These are phyloP conservation scores for Oreortyx pictus DNA, from an alignment of 2,797 vertebrate species.

Conservation along the genomic window DNA sequence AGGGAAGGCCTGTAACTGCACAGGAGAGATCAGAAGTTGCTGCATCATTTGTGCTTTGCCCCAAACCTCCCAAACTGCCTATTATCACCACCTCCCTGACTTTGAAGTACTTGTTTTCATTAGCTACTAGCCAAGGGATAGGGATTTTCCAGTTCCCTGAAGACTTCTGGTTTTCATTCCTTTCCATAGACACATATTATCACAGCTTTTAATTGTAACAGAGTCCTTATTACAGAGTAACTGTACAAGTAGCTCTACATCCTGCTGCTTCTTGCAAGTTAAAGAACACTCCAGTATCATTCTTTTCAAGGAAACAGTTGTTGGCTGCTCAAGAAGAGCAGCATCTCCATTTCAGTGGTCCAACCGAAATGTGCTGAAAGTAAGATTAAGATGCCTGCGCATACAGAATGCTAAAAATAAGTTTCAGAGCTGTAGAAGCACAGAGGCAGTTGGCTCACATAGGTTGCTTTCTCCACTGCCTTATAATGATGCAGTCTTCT, in stretches of 20 bases:
- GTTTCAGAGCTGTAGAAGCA: not conserved
- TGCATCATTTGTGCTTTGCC: not conserved
- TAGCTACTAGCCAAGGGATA: not conserved
- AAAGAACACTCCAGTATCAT: not conserved
- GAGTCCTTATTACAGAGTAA: not conserved
- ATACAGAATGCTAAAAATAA: not conserved
- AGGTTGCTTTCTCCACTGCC: not conserved
- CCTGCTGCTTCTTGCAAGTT: not conserved
- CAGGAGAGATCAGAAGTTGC: not conserved
- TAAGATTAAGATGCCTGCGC: not conserved
- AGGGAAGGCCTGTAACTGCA: not conserved
- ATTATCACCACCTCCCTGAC: fast-evolving
- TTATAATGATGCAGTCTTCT: not conserved
- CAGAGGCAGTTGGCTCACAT: not conserved
- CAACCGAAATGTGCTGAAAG: not conserved
- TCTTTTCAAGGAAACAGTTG: not conserved
- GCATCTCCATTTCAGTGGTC: not conserved
- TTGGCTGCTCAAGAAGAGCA: not conserved
- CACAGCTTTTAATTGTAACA: not conserved
- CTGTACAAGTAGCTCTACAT: not conserved
- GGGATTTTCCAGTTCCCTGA: not conserved
- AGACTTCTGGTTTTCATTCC: not conserved
- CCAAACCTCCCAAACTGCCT: not conserved
- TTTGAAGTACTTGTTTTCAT: not conserved
- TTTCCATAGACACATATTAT: not conserved